Evolutionary conservation across 2,888 invertebrate genomes (phyloP).

Genomic region (Dorcus hopei): DNA sequence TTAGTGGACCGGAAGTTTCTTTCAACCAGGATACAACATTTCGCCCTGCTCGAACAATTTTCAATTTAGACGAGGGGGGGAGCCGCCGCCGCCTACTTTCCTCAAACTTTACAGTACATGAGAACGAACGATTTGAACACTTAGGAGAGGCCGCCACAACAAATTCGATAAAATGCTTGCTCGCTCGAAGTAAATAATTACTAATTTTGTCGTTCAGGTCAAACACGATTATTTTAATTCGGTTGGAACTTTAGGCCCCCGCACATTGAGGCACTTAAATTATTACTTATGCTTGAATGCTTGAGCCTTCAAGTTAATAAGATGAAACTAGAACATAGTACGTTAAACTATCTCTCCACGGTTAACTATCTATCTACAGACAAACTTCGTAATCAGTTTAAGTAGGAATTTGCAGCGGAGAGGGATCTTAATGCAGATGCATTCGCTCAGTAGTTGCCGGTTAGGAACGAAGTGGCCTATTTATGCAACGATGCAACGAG

Average conservation of each 20-base stretch:
- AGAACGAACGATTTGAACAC: conserved; percentile 1
- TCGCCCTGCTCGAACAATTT: conserved; percentile 22
- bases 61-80: conserved; percentile 1
- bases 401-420: conserved; percentile 3
- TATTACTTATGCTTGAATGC: conserved; percentile 18
- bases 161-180: too few relatives aligned
- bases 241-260: not conserved
- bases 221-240: too few relatives aligned
- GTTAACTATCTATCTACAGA: conserved; percentile 4
- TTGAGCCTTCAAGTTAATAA: not conserved
- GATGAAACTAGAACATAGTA: conserved; percentile 1
- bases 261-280: conserved; percentile 10
- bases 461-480: conserved; percentile 1
- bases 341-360: conserved; percentile 4
- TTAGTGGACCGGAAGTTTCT: conserved; percentile 22
- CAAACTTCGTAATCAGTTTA: conserved; percentile 9
- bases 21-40: conserved; percentile 24
- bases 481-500: not conserved
- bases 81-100: not conserved
- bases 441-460: not conserved
- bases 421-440: conserved; percentile 1
- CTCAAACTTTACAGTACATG: not conserved
- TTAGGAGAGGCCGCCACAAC: not conserved
- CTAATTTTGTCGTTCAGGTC: too few relatives aligned
- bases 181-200: too few relatives aligned